These are phyloP conservation scores for Hirundo rustica DNA, from an alignment of 2,797 vertebrate genomes.

Conservation along the genomic window DNA sequence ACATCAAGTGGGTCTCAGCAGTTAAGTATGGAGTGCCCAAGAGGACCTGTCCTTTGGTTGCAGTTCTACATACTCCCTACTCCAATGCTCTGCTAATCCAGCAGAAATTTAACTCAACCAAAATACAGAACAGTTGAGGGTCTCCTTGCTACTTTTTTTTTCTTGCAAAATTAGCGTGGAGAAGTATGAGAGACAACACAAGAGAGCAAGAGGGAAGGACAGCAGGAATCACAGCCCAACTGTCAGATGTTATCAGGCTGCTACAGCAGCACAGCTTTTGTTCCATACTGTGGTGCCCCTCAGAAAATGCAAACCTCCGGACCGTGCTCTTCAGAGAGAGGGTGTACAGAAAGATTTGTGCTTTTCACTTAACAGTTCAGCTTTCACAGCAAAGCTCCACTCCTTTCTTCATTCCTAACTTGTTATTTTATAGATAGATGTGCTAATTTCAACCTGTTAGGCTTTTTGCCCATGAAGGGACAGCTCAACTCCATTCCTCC, in stretches of 20 bases:
- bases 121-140: not conserved
- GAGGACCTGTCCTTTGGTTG: not conserved
- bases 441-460: not conserved
- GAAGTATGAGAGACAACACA: not conserved
- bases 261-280: not conserved
- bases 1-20: not conserved
- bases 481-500: not conserved
- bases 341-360: not conserved
- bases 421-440: not conserved
- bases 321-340: not conserved
- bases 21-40: not conserved
- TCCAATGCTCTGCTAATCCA: not conserved
- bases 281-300: not conserved
- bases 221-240: not conserved
- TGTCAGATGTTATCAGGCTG: not conserved
- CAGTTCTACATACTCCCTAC: rapidly evolving
- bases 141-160: not conserved
- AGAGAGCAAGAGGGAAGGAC: not conserved
- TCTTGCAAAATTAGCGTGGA: not conserved
- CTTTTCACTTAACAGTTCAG: not conserved
- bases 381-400: not conserved
- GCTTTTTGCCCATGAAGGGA: not conserved
- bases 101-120: not conserved
- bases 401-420: not conserved
- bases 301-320: not conserved